Base-by-base conservation (phyloP, 2,797 vertebrate genomes). In the Rhynchotus rufescens region DNA sequence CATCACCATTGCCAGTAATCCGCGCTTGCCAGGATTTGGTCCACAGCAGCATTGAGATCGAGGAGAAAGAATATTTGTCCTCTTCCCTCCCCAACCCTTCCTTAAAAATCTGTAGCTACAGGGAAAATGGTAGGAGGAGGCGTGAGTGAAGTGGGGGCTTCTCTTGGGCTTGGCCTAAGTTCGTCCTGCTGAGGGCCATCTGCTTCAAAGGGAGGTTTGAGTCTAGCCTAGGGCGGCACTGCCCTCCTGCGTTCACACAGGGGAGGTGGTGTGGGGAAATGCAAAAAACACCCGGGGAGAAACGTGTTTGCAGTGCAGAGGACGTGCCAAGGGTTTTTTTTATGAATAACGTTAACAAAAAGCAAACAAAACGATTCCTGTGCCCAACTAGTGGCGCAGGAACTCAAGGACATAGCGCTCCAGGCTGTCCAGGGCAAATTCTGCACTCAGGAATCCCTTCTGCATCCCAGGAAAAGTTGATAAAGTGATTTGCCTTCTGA, bases 161-260 rank as follows among this genome's bases (percentile, higher is more conserved):
- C 30, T 15, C 38, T 34, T 6, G 45, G 52, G 4, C 36, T 71
- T 14, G 61, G 44, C 49, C 65, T 61, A 32, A 52, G 42, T 26
- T 77, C 23, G 47, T 25, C 68, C 21, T 5, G 22, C 25, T 5
- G 1, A 9, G 42, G 26, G 21, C 40, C 80, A 49, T 15, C 72
- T 51, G 68, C 44, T 36, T 4, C 44, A 9, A 19, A 2, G 5
- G 14, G 16, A 7, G 2, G 11, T 22, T 49, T 13, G 67, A 59
- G 60, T 51, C 47, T 89, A 96, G 76, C 21, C 84, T 94, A 91
- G 96, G 87, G 16, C 88, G 78, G 75, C 82, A 95, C 95, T 97
- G 98, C 98, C 97, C 97, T 93, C 98, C 95, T 51, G 96, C 49
- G 98, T 42, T 91, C 34, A 3, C 6, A n/a, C 52, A 1, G 3